phyloP scores from a whole-genome alignment of 2,113 vertebrate genomes.

The Upupa epops region DNA sequence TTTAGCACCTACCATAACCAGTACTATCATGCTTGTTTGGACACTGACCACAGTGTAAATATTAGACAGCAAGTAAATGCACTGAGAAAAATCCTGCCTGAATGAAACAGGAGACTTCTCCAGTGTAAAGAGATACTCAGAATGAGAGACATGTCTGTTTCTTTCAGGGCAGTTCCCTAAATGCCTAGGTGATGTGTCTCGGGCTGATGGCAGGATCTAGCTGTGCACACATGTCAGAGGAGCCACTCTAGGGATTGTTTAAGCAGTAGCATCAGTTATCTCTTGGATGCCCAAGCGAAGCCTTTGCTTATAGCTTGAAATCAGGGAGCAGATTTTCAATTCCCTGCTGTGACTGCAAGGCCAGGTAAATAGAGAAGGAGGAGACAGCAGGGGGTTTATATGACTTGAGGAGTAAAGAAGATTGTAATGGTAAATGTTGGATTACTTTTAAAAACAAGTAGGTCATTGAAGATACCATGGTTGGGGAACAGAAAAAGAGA shows the following conservation, averaged over 20 bases:
- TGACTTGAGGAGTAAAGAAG: slow-evolving; percentile 50
- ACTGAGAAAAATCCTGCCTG: neutral
- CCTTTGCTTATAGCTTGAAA: slow-evolving; percentile 1
- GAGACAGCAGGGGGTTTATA: slow-evolving; percentile 45
- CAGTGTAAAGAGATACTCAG: neutral
- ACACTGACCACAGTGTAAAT: slow-evolving; percentile 5
- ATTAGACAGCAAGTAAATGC: slow-evolving; percentile 11
- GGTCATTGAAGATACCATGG: slow-evolving; percentile 21
- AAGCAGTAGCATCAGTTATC: slow-evolving; percentile 8
- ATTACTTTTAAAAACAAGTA: slow-evolving; percentile 61
- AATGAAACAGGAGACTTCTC: slow-evolving; percentile 18
- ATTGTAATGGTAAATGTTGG: slow-evolving; percentile 54
- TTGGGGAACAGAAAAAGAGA: slow-evolving; percentile 17
- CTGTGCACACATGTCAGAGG: neutral
- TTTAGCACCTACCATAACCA: neutral
- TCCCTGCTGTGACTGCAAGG: slow-evolving; percentile 36
- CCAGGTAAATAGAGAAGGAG: slow-evolving; percentile 59
- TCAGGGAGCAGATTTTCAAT: slow-evolving; percentile 38
- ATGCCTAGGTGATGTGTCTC: neutral
- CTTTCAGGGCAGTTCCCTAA: neutral
- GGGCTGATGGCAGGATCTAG: neutral
- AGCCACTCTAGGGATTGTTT: neutral
- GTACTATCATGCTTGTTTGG: neutral
- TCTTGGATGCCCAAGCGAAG: neutral
- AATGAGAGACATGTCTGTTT: neutral